Percentiles rank a stretch among this genome's conserved stretches.
These are phyloP conservation scores for Hydropsyche betteni DNA, from an alignment of 2,888 invertebrate species.

Conservation along the genomic window DNA sequence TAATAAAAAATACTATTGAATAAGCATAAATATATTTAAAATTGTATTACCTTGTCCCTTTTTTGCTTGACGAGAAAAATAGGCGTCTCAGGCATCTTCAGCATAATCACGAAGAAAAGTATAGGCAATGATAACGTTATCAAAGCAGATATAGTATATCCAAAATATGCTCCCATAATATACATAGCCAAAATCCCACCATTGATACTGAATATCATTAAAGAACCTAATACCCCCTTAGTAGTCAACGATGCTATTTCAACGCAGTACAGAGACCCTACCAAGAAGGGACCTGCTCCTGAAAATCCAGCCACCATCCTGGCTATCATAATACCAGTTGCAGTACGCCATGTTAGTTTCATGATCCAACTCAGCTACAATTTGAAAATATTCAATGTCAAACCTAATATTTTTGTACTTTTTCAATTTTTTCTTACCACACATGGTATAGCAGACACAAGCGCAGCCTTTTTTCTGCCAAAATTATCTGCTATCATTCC, in stretches of 20 bases:
- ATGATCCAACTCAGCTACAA: conserved; percentile 35
- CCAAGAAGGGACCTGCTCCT: conserved; percentile 60
- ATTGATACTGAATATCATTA: conserved; percentile 65
- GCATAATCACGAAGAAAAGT: conserved; percentile 61
- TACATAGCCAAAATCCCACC: conserved; percentile 64
- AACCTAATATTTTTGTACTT: conserved; percentile 55
- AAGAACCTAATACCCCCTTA: conserved; percentile 68
- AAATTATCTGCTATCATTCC: conserved; percentile 65
- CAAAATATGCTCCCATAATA: conserved; percentile 62
- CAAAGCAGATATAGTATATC: conserved; percentile 64
- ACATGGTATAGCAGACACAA: conserved; percentile 67
- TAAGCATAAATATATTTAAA: not conserved
- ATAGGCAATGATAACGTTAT: conserved; percentile 63
- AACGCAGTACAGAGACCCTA: conserved; percentile 63
- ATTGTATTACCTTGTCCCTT: not conserved
- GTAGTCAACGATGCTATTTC: conserved; percentile 67
- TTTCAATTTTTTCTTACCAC: conserved; percentile 59
- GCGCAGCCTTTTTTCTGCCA: conserved; percentile 66
- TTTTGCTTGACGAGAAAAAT: too few species aligned
- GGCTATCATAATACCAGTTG: conserved; percentile 57
- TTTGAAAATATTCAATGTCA: too few species aligned
- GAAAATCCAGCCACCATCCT: conserved; percentile 66
- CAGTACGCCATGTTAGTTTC: conserved; percentile 41
- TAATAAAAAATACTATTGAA: not conserved
- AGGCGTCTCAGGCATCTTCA: conserved; percentile 69